These are phyloP conservation scores for Antitype chi DNA, from an alignment of 2,888 invertebrate species.

Conservation along the genomic window DNA sequence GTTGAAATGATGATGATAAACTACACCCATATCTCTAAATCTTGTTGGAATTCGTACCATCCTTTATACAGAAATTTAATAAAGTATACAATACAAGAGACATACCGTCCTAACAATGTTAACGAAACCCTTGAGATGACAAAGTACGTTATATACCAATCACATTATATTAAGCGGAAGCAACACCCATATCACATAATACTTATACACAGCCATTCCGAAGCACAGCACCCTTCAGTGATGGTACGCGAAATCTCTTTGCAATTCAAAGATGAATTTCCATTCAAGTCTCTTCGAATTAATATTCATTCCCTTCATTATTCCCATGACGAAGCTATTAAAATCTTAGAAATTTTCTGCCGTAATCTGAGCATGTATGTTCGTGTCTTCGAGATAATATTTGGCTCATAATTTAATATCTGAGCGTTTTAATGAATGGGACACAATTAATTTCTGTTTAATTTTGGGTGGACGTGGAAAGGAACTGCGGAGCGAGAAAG, in stretches of 20 bases:
- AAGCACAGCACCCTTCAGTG: constrained; percentile 29
- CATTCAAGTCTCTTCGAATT: constrained; percentile 81
- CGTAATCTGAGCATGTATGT: constrained; percentile 77
- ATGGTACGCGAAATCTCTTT: constrained; percentile 77
- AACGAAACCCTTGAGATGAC: not conserved
- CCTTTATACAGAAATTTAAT: not conserved
- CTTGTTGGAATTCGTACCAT: not conserved
- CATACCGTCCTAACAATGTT: not conserved
- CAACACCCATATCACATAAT: constrained; percentile 5
- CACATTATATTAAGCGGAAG: constrained; percentile 11
- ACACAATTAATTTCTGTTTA: constrained; percentile 9
- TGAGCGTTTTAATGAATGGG: constrained; percentile 32
- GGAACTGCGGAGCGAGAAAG: not conserved
- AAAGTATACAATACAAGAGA: not conserved
- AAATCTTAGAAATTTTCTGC: constrained; percentile 78
- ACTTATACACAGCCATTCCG: constrained; percentile 14
- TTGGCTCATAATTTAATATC: constrained; percentile 72
- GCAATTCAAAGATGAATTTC: constrained; percentile 82
- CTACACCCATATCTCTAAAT: too few relatives aligned
- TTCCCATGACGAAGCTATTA: constrained; percentile 82
- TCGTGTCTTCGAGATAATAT: constrained; percentile 73
- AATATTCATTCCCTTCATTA: constrained; percentile 85
- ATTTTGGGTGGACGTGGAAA: not conserved
- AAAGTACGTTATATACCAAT: constrained; percentile 6
- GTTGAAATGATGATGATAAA: too few relatives aligned